Conservation (phyloP, 1,140 invertebrate species). For the Prorops nasuta region DNA sequence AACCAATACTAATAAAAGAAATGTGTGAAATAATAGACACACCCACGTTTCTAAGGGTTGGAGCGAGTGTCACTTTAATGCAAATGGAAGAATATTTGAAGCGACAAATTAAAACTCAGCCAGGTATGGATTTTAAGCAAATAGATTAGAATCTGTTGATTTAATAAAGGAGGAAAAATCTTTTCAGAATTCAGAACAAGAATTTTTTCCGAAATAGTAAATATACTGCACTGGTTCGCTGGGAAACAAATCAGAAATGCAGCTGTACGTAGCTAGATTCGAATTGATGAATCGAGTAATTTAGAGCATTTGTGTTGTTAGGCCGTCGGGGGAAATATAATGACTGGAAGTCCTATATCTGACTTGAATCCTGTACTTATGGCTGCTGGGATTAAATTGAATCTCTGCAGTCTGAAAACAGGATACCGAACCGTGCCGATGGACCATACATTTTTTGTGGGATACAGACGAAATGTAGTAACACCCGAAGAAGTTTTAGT, state of each 20-base stretch:
- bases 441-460: slow-evolving; percentile 83
- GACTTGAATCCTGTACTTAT: slow-evolving; percentile 92
- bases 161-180: too few relatives aligned
- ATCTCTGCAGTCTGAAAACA: slow-evolving; percentile 52
- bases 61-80: slow-evolving; percentile 76
- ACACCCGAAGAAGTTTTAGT: slow-evolving; percentile 76
- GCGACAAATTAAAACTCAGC: slow-evolving; percentile 59
- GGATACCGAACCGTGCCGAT: slow-evolving; percentile 67
- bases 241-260: slow-evolving; percentile 90
- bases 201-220: slow-evolving; percentile 71
- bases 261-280: slow-evolving; percentile 57
- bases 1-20: slow-evolving; percentile 72
- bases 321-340: slow-evolving; percentile 87
- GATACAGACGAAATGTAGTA: slow-evolving; percentile 80
- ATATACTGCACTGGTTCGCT: slow-evolving; percentile 93
- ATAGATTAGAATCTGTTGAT: slow-evolving; percentile 1
- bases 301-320: slow-evolving; percentile 25
- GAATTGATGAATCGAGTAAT: background rate
- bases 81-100: slow-evolving; percentile 68
- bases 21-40: slow-evolving; percentile 61
- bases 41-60: slow-evolving; percentile 67
- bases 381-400: slow-evolving; percentile 63
- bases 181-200: slow-evolving; percentile 63
- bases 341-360: slow-evolving; percentile 94
- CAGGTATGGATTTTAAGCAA: slow-evolving; percentile 39